These are phyloP conservation scores for Mesembrinibis cayennensis DNA, from an alignment of 2,113 vertebrate species.

Conservation along the genomic window DNA sequence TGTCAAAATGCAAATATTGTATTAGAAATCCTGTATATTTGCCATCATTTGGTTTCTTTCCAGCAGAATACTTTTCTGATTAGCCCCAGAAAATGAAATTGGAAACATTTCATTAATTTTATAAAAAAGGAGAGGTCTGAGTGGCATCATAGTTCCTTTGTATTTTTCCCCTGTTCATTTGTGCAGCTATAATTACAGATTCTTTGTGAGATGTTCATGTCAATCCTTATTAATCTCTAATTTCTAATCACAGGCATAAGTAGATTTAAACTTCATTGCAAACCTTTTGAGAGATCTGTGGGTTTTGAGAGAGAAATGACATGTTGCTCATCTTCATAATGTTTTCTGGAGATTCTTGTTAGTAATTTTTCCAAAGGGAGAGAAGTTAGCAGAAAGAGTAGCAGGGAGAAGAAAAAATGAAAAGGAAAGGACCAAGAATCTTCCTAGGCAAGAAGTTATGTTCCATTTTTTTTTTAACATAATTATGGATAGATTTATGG, in stretches of 20 bases:
- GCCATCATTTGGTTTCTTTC: constrained; percentile 66
- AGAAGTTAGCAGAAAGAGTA: not conserved
- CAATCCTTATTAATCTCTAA: constrained; percentile 82
- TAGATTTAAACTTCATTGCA: constrained; percentile 67
- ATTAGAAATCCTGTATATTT: constrained; percentile 62
- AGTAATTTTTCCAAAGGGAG: constrained; percentile 12
- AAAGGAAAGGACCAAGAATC: not conserved
- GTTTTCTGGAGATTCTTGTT: constrained; percentile 46
- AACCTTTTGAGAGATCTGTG: constrained; percentile 38
- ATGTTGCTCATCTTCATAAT: constrained; percentile 34
- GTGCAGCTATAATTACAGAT: constrained; percentile 75
- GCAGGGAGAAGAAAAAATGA: accelerated
- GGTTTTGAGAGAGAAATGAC: constrained; percentile 56
- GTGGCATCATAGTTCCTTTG: constrained; percentile 66
- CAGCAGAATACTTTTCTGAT: constrained; percentile 65
- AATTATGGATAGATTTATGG: constrained; percentile 66
- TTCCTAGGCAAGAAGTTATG: constrained; percentile 6
- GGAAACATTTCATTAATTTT: constrained; percentile 75
- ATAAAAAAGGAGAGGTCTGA: constrained; percentile 56
- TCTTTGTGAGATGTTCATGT: constrained; percentile 72
- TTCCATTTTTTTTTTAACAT: constrained; percentile 42
- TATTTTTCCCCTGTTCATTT: constrained; percentile 67
- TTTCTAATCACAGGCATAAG: constrained; percentile 74
- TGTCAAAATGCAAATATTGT: constrained; percentile 69
- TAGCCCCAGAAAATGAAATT: constrained; percentile 72